These are phyloP conservation scores for Hoplostethus mediterraneus DNA, from an alignment of 2,797 vertebrate species.

Conservation along the genomic window DNA sequence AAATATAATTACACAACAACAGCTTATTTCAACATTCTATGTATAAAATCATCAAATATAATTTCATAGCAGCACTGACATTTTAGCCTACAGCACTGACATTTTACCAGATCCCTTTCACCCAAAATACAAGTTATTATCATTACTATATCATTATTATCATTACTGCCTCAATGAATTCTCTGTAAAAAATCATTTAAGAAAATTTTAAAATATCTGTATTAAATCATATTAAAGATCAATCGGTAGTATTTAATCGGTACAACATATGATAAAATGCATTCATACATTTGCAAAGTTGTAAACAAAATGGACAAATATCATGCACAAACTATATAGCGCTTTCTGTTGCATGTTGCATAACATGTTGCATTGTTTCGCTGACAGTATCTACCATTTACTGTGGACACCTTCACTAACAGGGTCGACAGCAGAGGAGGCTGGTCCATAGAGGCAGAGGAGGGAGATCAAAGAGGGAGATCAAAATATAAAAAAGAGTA, in stretches of 20 bases:
- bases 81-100: neutral
- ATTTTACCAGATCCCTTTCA: neutral
- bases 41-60: neutral
- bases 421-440: too few species aligned
- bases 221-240: neutral
- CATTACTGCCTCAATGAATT: neutral
- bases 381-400: too few species aligned
- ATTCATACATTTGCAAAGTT: too few species aligned
- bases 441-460: too few species aligned
- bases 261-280: too few species aligned
- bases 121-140: neutral
- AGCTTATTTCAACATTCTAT: slow-evolving; percentile 29
- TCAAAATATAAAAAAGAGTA: too few species aligned
- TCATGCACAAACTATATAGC: too few species aligned
- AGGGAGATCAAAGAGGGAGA: too few species aligned
- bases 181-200: slow-evolving; percentile 7
- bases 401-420: slow-evolving; percentile 62
- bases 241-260: slow-evolving; percentile 2
- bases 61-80: neutral
- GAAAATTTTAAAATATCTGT: too few species aligned
- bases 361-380: too few species aligned
- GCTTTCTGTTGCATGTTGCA: too few species aligned
- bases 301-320: too few species aligned
- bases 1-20: neutral
- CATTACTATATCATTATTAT: neutral